Percentiles rank a stretch among this genome's conserved stretches.
These are phyloP conservation scores for Rhodophaea formosa DNA, from an alignment of 2,888 invertebrate genomes.

Conservation along the genomic window DNA sequence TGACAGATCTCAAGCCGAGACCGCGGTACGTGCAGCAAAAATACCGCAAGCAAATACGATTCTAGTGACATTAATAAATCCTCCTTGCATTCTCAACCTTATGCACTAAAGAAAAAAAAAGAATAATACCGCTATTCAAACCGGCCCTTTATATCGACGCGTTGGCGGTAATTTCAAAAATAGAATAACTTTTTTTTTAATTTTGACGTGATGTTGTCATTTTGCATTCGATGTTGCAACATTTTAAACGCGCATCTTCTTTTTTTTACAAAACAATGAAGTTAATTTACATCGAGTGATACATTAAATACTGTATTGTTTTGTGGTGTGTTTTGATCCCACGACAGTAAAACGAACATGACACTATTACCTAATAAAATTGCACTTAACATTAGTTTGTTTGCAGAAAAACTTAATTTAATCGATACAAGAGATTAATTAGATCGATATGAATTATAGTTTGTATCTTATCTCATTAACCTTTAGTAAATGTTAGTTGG, in stretches of 20 bases:
- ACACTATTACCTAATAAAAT: conserved; percentile 2
- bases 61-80: conserved; percentile 39
- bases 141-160: conserved; percentile 5
- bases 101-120: not conserved
- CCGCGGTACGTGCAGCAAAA: conserved; percentile 68
- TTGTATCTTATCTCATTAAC: conserved; percentile 13
- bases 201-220: not conserved
- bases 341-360: not conserved
- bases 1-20: conserved; percentile 72
- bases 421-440: conserved; percentile 14
- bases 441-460: conserved; percentile 16
- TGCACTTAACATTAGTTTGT: not conserved
- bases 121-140: not conserved
- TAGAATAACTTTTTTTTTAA: not conserved
- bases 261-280: not conserved
- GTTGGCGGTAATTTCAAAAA: conserved; percentile 12
- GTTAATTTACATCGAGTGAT: not conserved
- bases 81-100: conserved; percentile 26
- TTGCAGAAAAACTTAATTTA: conserved; percentile 6
- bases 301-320: not conserved
- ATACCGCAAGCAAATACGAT: conserved; percentile 54
- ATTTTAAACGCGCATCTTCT: not conserved
- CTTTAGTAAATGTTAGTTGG: conserved; percentile 17
- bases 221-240: not conserved
- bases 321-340: not conserved